Conservation (phyloP, 1,140 invertebrate genomes). For the Atta texana region DNA sequence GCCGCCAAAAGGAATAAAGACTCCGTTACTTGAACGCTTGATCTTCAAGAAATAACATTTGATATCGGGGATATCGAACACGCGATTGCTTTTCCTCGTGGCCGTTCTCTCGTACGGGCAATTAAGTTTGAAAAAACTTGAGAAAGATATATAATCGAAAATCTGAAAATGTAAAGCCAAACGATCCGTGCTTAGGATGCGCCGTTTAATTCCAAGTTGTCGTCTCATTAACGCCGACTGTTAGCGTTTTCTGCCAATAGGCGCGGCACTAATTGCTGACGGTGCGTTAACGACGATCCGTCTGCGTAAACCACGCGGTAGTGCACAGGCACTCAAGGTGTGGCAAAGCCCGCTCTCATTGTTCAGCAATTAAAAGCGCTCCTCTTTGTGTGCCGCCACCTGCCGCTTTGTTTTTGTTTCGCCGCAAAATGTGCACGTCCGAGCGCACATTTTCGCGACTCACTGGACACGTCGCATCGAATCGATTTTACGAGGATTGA, state of each 20-base stretch:
- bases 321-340: conserved; percentile 77
- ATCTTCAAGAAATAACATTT: conserved; percentile 17
- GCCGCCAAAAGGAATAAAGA: conserved; percentile 5
- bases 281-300: conserved; percentile 69
- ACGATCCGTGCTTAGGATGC: not conserved
- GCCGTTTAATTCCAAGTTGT: conserved; percentile 28
- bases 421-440: conserved; percentile 71
- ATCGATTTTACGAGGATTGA: conserved; percentile 10
- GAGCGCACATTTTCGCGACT: conserved; percentile 78
- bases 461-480: conserved; percentile 80
- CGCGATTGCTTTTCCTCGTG: not conserved
- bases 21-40: conserved; percentile 20
- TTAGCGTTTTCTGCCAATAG: conserved; percentile 34
- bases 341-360: conserved; percentile 79
- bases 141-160: not conserved
- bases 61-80: not conserved
- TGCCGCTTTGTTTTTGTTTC: conserved; percentile 80
- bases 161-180: not conserved
- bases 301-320: conserved; percentile 78
- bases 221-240: conserved; percentile 30
- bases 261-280: conserved; percentile 64
- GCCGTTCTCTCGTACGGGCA: not conserved
- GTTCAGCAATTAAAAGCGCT: conserved; percentile 85
- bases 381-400: conserved; percentile 82
- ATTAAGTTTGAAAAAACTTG: conserved; percentile 4